Percentiles rank a stretch among this genome's conserved stretches.
Evolutionary conservation across 2,113 vertebrate species (phyloP).

Genomic region (cat (Felis catus)): F.catus_Fca126_mat1.0 CM031422.1:16284001-16284500

Average conservation of each 20-base stretch:
- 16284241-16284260: too few species aligned
- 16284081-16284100: neutral
- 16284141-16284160: rapidly evolving
- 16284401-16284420: neutral
- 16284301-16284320: neutral
- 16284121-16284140: neutral
- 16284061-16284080: neutral
- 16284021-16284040: neutral
- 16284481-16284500: neutral
- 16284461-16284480: neutral
- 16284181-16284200: too few species aligned
- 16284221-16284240: neutral
- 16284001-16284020: neutral
- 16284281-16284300: neutral
- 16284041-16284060: neutral
- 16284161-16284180: neutral
- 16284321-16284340: neutral
- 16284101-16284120: neutral
- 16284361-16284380: neutral
- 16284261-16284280: neutral
- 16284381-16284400: neutral
- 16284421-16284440: neutral
- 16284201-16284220: neutral
- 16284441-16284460: rapidly evolving
- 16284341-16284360: neutral